Evolutionary conservation across 2,113 vertebrate species (phyloP).

Genomic region (Tragelaphus imberbis): DNA sequence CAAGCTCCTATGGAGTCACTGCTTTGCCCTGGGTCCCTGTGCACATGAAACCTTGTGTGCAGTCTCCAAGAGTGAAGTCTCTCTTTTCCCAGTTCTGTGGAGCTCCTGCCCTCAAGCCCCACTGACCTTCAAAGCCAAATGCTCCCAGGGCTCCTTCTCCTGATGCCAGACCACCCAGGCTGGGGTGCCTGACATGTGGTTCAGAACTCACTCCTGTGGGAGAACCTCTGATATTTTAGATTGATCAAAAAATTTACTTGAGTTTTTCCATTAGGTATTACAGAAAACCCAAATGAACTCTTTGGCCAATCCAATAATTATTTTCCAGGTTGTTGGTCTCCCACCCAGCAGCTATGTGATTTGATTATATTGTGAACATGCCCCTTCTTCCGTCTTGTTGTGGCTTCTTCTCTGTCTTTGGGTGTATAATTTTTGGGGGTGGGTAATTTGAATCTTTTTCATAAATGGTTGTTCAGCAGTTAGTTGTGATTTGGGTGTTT

Average conservation of each 20-base stretch:
- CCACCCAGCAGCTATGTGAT: not conserved
- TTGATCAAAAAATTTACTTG: not conserved
- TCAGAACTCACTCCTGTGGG: not conserved
- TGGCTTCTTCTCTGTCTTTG: not conserved
- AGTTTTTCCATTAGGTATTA: not conserved
- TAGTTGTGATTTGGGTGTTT: not conserved
- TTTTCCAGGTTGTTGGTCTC: not conserved
- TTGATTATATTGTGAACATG: not conserved
- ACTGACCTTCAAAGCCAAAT: not conserved
- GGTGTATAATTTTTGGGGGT: not conserved
- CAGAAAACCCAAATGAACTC: not conserved
- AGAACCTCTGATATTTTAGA: not conserved
- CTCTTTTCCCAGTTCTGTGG: not conserved
- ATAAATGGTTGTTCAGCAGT: not conserved
- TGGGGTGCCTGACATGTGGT: not conserved
- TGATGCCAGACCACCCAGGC: not conserved
- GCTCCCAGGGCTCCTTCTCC: not conserved
- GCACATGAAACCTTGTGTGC: not conserved
- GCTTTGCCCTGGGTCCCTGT: not conserved
- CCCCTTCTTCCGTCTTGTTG: not conserved
- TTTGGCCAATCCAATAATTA: not conserved
- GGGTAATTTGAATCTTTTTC: not conserved
- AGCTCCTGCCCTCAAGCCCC: not conserved
- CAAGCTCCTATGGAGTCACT: not conserved
- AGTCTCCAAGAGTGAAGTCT: not conserved